These are phyloP conservation scores for Eristalis arbustorum DNA, from an alignment of 2,888 invertebrate species.

Conservation along the genomic window DNA sequence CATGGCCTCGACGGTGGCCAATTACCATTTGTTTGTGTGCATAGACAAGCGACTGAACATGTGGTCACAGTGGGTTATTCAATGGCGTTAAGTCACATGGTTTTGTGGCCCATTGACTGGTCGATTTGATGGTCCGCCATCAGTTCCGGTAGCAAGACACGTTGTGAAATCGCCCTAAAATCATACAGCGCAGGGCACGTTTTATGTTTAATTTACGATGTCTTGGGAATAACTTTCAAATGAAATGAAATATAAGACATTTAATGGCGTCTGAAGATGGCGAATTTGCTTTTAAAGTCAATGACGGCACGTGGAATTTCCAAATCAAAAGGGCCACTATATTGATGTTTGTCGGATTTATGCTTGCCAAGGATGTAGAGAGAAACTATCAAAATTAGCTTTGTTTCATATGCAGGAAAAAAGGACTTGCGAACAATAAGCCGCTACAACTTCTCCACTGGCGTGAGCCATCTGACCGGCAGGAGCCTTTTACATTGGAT, in stretches of 20 bases:
- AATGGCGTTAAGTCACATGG: not conserved
- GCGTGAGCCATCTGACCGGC: too few species aligned
- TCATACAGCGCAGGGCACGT: not conserved
- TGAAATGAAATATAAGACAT: not conserved
- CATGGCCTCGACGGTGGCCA: not conserved
- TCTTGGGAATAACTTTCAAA: not conserved
- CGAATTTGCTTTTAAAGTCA: too few species aligned
- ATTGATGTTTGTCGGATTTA: too few species aligned
- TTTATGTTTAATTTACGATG: not conserved
- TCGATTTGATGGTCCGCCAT: not conserved
- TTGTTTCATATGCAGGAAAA: too few species aligned
- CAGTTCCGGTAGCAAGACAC: not conserved
- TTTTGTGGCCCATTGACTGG: not conserved
- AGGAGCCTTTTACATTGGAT: too few species aligned
- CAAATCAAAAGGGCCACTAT: too few species aligned
- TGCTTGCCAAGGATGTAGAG: too few species aligned
- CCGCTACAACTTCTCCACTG: too few species aligned
- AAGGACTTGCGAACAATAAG: too few species aligned
- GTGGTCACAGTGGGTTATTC: not conserved
- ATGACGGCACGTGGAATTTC: too few species aligned
- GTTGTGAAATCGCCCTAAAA: not conserved
- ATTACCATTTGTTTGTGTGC: not conserved
- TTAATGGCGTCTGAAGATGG: not conserved
- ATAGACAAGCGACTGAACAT: not conserved
- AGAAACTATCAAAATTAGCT: too few species aligned